phyloP scores from a whole-genome alignment of 2,113 vertebrate species.

The Proterorhinus semilunaris region DNA sequence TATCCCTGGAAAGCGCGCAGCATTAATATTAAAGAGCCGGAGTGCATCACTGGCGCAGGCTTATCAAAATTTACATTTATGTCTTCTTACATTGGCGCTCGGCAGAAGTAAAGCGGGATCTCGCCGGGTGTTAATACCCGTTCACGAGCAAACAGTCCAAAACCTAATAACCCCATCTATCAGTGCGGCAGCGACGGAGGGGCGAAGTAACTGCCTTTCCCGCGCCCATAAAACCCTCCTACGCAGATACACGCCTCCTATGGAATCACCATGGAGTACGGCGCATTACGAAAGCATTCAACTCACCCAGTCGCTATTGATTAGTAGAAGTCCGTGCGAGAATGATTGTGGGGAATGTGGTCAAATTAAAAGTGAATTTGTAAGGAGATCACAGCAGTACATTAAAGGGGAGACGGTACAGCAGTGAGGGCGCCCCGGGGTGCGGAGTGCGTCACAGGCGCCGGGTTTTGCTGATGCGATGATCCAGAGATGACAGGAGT shows the following conservation, averaged over 20 bases:
- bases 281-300: slow-evolving; percentile 13
- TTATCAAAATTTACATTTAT: not conserved
- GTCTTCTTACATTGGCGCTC: not conserved
- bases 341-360: not conserved
- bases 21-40: not conserved
- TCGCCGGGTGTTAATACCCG: not conserved
- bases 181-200: slow-evolving; percentile 3
- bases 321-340: not conserved
- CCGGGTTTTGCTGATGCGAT: slow-evolving; percentile 37
- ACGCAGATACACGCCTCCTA: slow-evolving; percentile 15
- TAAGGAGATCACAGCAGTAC: slow-evolving; percentile 7
- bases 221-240: slow-evolving; percentile 9
- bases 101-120: not conserved
- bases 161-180: slow-evolving; percentile 24
- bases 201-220: slow-evolving; percentile 8
- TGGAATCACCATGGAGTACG: slow-evolving; percentile 28
- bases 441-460: slow-evolving; percentile 25
- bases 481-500: slow-evolving; percentile 37
- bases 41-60: not conserved
- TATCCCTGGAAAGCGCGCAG: not conserved
- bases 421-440: slow-evolving; percentile 20
- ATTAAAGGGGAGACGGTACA: not conserved
- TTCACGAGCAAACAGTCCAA: slow-evolving; percentile 11
- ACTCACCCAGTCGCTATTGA: slow-evolving; percentile 26
- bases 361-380: slow-evolving; percentile 4